Evolutionary conservation across 1,140 invertebrate genomes (phyloP).

Genomic region (Drosophila elegans): DNA sequence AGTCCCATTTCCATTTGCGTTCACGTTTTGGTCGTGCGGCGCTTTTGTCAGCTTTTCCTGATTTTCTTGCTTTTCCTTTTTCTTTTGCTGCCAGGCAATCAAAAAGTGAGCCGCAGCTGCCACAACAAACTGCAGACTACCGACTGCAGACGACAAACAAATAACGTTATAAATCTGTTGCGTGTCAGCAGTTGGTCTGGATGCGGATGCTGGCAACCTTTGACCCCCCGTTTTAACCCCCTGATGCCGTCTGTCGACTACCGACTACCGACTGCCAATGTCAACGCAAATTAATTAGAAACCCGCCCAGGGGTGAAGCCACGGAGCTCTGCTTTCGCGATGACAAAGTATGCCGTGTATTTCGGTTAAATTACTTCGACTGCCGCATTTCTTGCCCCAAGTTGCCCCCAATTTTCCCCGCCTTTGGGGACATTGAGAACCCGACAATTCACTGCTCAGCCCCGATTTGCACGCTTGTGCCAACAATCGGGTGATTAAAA

Average conservation of each 20-base stretch:
- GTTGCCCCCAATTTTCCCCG: conserved; percentile 10
- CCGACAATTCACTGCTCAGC: conserved; percentile 5
- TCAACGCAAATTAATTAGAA: conserved; percentile 63
- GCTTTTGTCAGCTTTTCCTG: conserved; percentile 35
- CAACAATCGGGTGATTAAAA: conserved; percentile 38
- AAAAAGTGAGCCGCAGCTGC: conserved; percentile 50
- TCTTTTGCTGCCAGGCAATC: conserved; percentile 34
- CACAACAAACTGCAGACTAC: conserved; percentile 40
- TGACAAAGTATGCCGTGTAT: conserved; percentile 27
- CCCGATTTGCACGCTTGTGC: conserved; percentile 8
- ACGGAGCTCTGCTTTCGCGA: neutral
- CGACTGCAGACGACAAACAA: conserved; percentile 50
- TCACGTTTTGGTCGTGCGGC: conserved; percentile 34
- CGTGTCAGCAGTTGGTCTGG: conserved; percentile 47
- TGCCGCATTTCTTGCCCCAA: neutral
- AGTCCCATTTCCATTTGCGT: conserved; percentile 24
- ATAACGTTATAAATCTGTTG: conserved; percentile 68
- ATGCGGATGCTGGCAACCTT: neutral
- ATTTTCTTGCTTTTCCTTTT: conserved; percentile 8
- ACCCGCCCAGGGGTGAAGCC: conserved; percentile 8
- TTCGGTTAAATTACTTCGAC: conserved; percentile 43
- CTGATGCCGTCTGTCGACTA: neutral
- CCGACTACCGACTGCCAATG: conserved; percentile 24
- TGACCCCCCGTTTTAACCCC: neutral
- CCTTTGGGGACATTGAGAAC: neutral